phyloP scores from a whole-genome alignment of 30 jellyfish, hydroid and myxozoan genomes.

The Aurelia aurita region DNA sequence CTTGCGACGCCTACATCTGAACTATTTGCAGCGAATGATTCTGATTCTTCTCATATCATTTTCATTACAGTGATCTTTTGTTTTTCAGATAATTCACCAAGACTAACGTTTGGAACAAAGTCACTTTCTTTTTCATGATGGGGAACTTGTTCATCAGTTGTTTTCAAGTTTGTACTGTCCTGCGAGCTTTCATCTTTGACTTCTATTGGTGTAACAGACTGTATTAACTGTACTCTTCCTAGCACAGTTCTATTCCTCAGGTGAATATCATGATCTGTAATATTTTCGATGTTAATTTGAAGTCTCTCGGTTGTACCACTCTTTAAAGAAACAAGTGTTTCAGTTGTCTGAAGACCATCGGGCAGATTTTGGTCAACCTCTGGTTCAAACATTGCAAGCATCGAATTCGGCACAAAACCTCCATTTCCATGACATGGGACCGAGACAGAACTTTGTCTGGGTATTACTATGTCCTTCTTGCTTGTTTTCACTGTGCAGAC shows the following conservation, averaged over 20 bases:
- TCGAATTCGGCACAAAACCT: not conserved
- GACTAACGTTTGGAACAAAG: too few species aligned
- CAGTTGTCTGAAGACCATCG: not conserved
- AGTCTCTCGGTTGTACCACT: slow-evolving; percentile 5
- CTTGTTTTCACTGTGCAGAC: not conserved
- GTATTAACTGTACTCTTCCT: not conserved
- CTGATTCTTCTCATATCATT: too few species aligned
- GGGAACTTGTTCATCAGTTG: not conserved
- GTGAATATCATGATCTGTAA: too few species aligned
- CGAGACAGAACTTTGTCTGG: not conserved
- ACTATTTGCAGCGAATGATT: too few species aligned
- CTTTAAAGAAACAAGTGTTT: not conserved
- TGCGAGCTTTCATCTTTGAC: not conserved
- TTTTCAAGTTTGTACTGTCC: not conserved
- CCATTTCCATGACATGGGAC: not conserved
- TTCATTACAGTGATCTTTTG: too few species aligned
- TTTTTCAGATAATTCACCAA: too few species aligned
- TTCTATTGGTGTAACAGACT: not conserved
- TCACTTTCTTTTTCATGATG: not conserved
- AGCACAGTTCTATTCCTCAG: slow-evolving; percentile 16
- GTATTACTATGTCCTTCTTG: not conserved
- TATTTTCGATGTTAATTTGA: not conserved
- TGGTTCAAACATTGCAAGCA: slow-evolving; percentile 22
- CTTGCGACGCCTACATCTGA: too few species aligned
- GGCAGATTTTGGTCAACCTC: not conserved